Conservation (phyloP, 2,888 invertebrate species). For the Sussaba pulchella region DNA sequence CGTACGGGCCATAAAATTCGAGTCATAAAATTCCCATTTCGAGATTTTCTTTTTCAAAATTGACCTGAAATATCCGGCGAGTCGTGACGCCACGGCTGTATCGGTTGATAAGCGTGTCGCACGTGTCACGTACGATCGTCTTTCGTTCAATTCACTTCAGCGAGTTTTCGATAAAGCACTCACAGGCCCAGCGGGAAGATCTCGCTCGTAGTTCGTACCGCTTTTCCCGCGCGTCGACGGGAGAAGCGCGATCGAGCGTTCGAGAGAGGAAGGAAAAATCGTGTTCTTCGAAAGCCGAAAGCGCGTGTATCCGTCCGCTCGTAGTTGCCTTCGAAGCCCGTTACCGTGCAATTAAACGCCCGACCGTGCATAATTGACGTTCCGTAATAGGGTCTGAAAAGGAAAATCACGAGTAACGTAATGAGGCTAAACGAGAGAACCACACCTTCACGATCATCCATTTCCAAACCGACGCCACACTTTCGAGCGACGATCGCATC, state of each 20-base stretch:
- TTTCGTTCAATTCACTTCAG: too few relatives aligned
- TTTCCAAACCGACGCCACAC: slow-evolving; percentile 5
- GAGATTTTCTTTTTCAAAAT: too few relatives aligned
- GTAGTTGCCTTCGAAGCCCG: not conserved
- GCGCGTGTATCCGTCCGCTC: not conserved
- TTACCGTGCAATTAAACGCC: slow-evolving; percentile 11
- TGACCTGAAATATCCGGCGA: too few relatives aligned
- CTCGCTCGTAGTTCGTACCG: too few relatives aligned
- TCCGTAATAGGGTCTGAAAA: slow-evolving; percentile 42
- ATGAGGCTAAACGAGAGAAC: slow-evolving; percentile 31
- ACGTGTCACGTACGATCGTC: too few relatives aligned
- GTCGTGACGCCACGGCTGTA: too few relatives aligned
- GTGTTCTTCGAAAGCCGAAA: slow-evolving; percentile 27
- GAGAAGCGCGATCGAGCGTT: not conserved
- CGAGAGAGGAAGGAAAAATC: slow-evolving; percentile 37
- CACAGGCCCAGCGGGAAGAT: too few relatives aligned
- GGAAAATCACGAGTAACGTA: slow-evolving; percentile 23
- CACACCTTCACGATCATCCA: slow-evolving; percentile 3
- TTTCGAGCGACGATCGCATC: slow-evolving; percentile 23
- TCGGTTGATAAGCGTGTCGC: too few relatives aligned
- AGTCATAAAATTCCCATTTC: too few relatives aligned
- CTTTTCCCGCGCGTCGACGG: slow-evolving; percentile 30
- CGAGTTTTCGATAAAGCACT: too few relatives aligned
- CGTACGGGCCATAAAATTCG: too few relatives aligned
- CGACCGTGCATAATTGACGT: slow-evolving; percentile 37